Evolutionary conservation across 2,113 vertebrate species (phyloP).

Genomic region (Synchiropus splendidus): DNA sequence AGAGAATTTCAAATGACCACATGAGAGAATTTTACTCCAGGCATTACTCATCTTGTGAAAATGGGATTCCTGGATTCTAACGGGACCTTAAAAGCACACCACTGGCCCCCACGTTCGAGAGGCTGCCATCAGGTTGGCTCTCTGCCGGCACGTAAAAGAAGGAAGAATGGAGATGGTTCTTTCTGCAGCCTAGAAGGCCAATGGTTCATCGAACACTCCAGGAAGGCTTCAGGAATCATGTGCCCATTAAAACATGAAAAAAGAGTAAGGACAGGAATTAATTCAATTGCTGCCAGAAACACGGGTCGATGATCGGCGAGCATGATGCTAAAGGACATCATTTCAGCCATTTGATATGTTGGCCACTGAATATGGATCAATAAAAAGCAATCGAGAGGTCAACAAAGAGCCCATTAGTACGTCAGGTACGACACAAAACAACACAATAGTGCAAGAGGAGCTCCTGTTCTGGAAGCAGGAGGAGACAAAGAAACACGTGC

Average conservation of each 20-base stretch:
- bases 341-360: constrained; percentile 12
- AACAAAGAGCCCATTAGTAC: constrained; percentile 15
- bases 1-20: constrained; percentile 42
- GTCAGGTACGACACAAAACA: constrained; percentile 19
- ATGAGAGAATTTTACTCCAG: constrained; percentile 36
- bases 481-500: neutral
- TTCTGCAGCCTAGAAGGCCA: too few relatives aligned
- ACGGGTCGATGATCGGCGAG: too few relatives aligned
- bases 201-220: neutral
- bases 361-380: constrained; percentile 30
- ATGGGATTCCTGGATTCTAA: constrained; percentile 44
- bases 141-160: constrained; percentile 21
- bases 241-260: neutral
- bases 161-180: constrained; percentile 1
- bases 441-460: constrained; percentile 7
- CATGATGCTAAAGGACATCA: neutral
- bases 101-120: constrained; percentile 28
- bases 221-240: neutral
- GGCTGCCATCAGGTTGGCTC: constrained; percentile 21
- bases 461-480: neutral
- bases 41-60: constrained; percentile 45
- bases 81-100: constrained; percentile 43
- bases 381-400: constrained; percentile 43
- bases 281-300: neutral
- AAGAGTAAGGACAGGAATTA: neutral